Evolutionary conservation across 1,140 invertebrate genomes (phyloP).

Genomic region (Teleopsis dalmanni): DNA sequence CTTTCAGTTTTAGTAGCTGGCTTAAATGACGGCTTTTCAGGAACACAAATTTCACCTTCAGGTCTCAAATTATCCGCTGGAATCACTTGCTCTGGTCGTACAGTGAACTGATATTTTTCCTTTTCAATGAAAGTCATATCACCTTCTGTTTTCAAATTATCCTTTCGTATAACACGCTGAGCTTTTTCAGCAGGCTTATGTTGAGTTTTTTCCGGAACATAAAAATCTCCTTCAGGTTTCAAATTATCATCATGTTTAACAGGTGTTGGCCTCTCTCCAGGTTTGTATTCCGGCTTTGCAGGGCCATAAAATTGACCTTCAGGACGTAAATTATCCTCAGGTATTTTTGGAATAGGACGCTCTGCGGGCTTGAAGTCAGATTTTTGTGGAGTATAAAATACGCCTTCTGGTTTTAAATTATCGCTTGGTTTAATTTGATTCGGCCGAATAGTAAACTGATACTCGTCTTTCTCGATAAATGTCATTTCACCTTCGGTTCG

Average conservation of each 20-base stretch:
- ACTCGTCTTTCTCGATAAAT: slow-evolving; percentile 46
- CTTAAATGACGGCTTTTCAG: slow-evolving; percentile 33
- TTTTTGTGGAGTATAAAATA: slow-evolving; percentile 52
- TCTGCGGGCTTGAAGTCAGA: slow-evolving; percentile 48
- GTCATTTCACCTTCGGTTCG: slow-evolving; percentile 54
- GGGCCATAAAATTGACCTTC: slow-evolving; percentile 53
- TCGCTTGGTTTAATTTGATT: slow-evolving; percentile 34
- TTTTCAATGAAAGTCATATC: slow-evolving; percentile 46
- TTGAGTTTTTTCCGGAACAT: slow-evolving; percentile 29
- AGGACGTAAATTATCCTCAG: slow-evolving; percentile 51
- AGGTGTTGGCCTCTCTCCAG: slow-evolving; percentile 43
- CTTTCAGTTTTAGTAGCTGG: slow-evolving; percentile 44
- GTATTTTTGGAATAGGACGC: slow-evolving; percentile 48
- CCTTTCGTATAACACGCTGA: slow-evolving; percentile 36
- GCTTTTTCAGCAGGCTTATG: slow-evolving; percentile 45
- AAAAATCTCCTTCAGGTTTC: slow-evolving; percentile 45
- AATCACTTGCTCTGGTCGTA: slow-evolving; percentile 49
- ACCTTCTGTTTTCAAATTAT: slow-evolving; percentile 46
- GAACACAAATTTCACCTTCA: slow-evolving; percentile 53
- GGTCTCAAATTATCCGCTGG: slow-evolving; percentile 55
- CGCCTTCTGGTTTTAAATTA: slow-evolving; percentile 46
- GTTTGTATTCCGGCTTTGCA: slow-evolving; percentile 40
- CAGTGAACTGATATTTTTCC: slow-evolving; percentile 49
- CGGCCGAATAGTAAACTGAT: slow-evolving; percentile 47
- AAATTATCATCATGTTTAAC: slow-evolving; percentile 49